Conservation (phyloP, 2,797 vertebrate species). For the Hippopotamyrus pictus region DNA sequence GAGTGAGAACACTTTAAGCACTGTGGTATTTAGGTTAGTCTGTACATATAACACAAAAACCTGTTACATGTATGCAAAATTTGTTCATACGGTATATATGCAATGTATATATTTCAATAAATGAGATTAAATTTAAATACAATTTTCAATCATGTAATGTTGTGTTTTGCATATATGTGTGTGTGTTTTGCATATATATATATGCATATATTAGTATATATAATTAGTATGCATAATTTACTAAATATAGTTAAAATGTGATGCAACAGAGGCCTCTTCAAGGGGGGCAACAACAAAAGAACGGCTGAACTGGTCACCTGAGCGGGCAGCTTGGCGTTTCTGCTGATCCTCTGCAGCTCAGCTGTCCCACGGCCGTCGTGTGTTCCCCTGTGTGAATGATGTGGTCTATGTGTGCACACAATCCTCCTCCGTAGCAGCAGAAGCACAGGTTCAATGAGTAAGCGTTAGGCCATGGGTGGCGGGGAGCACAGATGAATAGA, state of each 20-base stretch:
- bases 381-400: constrained; percentile 23
- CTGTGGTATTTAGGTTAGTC: constrained; percentile 22
- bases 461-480: constrained; percentile 58
- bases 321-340: not conserved
- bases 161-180: not conserved
- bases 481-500: constrained; percentile 72
- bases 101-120: not conserved
- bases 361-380: not conserved
- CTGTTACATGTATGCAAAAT: not conserved
- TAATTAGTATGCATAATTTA: not conserved
- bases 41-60: not conserved
- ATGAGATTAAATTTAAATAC: not conserved
- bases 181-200: not conserved
- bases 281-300: not conserved
- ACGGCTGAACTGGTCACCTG: not conserved
- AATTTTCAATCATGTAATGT: not conserved
- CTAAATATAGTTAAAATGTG: not conserved
- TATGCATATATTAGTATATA: too few relatives aligned
- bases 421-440: constrained; percentile 31
- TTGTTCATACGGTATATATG: not conserved
- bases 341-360: not conserved
- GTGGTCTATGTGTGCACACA: constrained; percentile 52
- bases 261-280: not conserved
- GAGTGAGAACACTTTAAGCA: constrained; percentile 35
- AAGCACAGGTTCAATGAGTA: constrained; percentile 62